Percentiles rank a stretch among this genome's conserved stretches.
Conservation (phyloP, 1,140 invertebrate genomes). For the Drosophila guanche region DNA sequence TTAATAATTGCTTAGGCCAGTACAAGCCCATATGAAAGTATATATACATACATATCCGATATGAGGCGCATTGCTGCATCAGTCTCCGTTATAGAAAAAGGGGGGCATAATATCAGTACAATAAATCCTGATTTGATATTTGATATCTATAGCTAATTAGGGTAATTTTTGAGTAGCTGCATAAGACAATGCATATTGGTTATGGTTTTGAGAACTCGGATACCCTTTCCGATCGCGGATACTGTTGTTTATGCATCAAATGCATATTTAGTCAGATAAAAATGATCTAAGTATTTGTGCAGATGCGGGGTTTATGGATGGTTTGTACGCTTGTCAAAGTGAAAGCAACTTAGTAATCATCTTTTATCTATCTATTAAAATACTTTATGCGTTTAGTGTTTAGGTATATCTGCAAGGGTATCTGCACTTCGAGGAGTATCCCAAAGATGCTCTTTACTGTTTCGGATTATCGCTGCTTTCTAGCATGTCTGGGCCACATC, state of each 20-base stretch:
- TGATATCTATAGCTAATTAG: constrained; percentile 64
- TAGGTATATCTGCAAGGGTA: constrained; percentile 18
- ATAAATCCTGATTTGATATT: constrained; percentile 39
- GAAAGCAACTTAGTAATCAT: no score
- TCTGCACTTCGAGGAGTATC: constrained; percentile 10
- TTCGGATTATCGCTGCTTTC: constrained; percentile 32
- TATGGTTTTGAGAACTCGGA: constrained; percentile 17
- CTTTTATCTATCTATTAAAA: neutral
- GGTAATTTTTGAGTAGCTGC: constrained; percentile 44
- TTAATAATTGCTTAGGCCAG: constrained; percentile 22
- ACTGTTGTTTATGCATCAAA: neutral
- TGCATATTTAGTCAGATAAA: no score
- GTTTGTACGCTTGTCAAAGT: no score
- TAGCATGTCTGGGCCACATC: constrained; percentile 52
- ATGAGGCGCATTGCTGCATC: constrained; percentile 52
- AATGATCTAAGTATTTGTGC: no score
- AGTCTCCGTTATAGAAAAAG: constrained; percentile 69
- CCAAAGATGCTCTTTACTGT: constrained; percentile 28
- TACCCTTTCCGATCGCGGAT: constrained; percentile 33
- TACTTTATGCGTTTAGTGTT: neutral
- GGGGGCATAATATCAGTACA: constrained; percentile 33
- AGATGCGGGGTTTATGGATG: no score
- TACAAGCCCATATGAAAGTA: constrained; percentile 13
- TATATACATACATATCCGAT: constrained; percentile 41
- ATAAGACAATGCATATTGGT: constrained; percentile 37